phyloP scores from a whole-genome alignment of 23 tunicate genomes.

The Trididemnum miniatum region DNA sequence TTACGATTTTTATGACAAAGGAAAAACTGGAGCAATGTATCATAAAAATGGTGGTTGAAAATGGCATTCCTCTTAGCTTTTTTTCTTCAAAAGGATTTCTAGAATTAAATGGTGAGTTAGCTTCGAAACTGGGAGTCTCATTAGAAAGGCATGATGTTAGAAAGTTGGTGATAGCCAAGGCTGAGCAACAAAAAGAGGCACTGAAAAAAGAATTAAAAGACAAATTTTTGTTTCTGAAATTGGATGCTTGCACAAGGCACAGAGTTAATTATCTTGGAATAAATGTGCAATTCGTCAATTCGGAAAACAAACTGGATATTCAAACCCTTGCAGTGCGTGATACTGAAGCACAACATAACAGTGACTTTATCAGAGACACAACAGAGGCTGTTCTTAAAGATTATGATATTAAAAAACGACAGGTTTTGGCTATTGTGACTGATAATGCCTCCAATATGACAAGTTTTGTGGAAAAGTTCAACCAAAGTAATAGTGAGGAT shows the following conservation, averaged over 20 bases:
- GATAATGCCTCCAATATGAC: background rate
- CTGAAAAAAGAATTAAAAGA: background rate
- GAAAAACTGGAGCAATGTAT: background rate
- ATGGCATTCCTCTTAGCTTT: background rate
- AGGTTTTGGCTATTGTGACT: background rate
- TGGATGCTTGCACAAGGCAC: background rate
- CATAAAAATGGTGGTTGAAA: background rate
- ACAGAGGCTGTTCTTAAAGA: background rate
- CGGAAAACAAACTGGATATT: background rate
- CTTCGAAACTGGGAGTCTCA: background rate
- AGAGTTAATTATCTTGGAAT: background rate
- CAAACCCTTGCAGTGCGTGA: background rate
- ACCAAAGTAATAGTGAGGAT: too few relatives aligned
- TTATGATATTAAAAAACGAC: background rate
- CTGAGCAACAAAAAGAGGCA: background rate
- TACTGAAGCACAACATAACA: background rate
- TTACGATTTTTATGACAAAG: background rate
- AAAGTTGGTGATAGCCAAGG: background rate
- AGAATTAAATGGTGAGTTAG: background rate
- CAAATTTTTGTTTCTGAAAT: background rate
- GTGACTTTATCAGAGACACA: background rate
- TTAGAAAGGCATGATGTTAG: background rate
- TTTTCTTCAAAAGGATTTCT: background rate
- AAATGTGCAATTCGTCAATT: background rate
- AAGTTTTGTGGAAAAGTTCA: too few relatives aligned